Evolutionary conservation across 2,113 vertebrate species (phyloP).

Genomic region (Chauna torquata): DNA sequence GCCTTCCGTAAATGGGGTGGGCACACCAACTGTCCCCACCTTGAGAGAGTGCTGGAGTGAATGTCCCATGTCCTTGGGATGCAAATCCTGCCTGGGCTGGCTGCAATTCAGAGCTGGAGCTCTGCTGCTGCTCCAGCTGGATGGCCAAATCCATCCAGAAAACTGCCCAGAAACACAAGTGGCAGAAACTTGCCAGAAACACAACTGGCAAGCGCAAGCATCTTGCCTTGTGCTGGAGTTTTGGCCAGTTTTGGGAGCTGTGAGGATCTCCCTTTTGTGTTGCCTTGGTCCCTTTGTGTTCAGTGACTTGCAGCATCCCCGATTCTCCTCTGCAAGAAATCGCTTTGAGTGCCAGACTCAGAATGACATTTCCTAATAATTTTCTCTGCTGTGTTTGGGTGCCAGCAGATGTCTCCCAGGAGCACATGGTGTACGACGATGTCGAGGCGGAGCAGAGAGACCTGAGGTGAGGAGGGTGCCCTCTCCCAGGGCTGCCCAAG

Average conservation of each 20-base stretch:
- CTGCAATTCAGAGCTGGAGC: background rate
- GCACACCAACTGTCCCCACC: background rate
- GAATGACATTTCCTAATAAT: background rate
- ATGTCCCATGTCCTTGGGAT: accelerated
- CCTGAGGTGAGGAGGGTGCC: conserved; percentile 56
- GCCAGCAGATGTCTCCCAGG: conserved; percentile 57
- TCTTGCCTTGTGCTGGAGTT: background rate
- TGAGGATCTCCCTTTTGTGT: accelerated
- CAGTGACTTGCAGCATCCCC: accelerated
- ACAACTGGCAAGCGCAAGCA: background rate
- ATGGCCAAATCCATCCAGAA: background rate
- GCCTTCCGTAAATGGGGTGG: background rate
- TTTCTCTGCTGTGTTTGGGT: background rate
- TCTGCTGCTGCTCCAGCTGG: background rate
- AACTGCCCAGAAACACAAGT: background rate
- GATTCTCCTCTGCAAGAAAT: background rate
- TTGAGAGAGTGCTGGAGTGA: background rate
- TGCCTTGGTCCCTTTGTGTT: background rate
- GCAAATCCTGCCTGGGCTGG: background rate
- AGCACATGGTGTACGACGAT: conserved; percentile 52
- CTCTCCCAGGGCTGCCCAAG: background rate
- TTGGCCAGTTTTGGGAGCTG: background rate
- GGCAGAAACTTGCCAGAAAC: background rate
- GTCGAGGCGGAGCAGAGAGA: background rate
- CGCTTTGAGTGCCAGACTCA: background rate